Percentiles rank a stretch among this genome's conserved stretches.
Evolutionary conservation across 2,888 invertebrate genomes (phyloP).

Genomic region (Aromia moschata): DNA sequence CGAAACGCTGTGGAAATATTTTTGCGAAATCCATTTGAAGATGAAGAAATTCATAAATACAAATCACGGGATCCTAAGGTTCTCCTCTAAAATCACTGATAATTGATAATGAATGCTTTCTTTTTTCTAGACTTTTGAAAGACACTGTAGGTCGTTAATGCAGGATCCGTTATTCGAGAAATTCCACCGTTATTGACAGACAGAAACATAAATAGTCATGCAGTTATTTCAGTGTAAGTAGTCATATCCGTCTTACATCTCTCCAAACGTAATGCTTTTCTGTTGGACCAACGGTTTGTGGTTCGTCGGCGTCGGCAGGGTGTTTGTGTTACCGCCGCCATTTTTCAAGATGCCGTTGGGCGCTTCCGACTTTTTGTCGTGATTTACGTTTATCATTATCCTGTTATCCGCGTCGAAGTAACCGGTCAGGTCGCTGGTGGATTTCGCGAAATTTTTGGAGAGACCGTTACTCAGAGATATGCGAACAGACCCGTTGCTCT

Average conservation of each 20-base stretch:
- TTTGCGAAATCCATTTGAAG: no score
- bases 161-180: no score
- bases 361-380: constrained; percentile 53
- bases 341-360: constrained; percentile 67
- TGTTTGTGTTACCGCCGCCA: constrained; percentile 49
- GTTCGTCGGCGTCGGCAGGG: constrained; percentile 32
- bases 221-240: constrained; percentile 2
- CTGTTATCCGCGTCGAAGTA: constrained; percentile 50
- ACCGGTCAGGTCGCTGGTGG: constrained; percentile 54
- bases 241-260: constrained; percentile 59
- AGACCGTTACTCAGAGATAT: constrained; percentile 57
- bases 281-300: constrained; percentile 59
- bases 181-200: not conserved
- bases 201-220: constrained; percentile 6
- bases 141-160: no score
- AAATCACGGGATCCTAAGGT: no score
- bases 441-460: constrained; percentile 56
- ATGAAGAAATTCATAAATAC: no score
- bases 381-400: constrained; percentile 58
- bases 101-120: no score
- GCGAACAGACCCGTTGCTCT: constrained; percentile 59
- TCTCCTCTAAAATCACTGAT: no score
- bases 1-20: no score
- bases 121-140: no score
- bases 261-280: constrained; percentile 64